Evolutionary conservation across 2,797 vertebrate genomes (phyloP).

Genomic region (Catharus ustulatus): DNA sequence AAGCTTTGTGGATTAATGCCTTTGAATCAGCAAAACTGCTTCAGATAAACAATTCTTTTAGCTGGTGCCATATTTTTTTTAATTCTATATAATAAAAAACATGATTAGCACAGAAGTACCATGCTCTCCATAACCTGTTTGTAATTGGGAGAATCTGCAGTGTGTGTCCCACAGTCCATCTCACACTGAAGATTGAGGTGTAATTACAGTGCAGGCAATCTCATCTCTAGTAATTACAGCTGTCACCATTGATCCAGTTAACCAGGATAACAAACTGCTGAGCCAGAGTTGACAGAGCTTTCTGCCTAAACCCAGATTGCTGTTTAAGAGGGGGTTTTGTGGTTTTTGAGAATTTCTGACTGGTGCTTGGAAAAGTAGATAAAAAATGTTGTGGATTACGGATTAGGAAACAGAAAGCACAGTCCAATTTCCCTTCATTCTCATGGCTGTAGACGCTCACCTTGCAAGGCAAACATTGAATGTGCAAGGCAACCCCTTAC

Average conservation of each 20-base stretch:
- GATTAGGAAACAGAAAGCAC: constrained; percentile 1
- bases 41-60: constrained; percentile 73
- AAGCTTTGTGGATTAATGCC: constrained; percentile 59
- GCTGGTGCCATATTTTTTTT: constrained; percentile 41
- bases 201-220: constrained; percentile 83
- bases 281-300: constrained; percentile 73
- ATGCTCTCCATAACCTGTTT: constrained; percentile 71
- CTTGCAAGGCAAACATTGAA: background rate
- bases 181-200: constrained; percentile 73
- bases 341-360: constrained; percentile 22
- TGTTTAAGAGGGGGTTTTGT: background rate
- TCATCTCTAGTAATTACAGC: constrained; percentile 85
- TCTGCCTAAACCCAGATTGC: constrained; percentile 59
- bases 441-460: background rate
- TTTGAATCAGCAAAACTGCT: constrained; percentile 63
- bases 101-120: constrained; percentile 76
- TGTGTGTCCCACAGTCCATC: constrained; percentile 73
- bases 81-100: constrained; percentile 69
- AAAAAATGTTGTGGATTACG: constrained; percentile 12
- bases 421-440: background rate
- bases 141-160: constrained; percentile 70
- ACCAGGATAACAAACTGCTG: constrained; percentile 82
- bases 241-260: constrained; percentile 85
- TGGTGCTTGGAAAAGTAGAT: constrained; percentile 36
- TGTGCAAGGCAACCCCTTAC: background rate